Base-by-base conservation (phyloP, 2,888 invertebrate genomes). In the Rhopalosiphum nymphaeae region DNA sequence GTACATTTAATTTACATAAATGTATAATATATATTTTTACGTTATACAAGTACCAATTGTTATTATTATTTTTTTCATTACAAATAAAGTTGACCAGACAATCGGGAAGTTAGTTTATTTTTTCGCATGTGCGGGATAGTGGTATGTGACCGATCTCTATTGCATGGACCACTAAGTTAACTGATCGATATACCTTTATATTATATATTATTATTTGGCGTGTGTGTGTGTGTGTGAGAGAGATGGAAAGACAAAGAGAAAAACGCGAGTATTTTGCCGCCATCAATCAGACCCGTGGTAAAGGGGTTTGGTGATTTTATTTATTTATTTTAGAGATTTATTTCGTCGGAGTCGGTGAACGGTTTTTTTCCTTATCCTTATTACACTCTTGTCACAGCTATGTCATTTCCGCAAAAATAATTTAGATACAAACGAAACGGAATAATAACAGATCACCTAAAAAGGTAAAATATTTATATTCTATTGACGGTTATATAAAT, bases 271-370 rank as follows among this genome's bases (percentile, higher is more conserved):
- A n/a, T 13, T 67, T n/a, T 11, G 44, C 44, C 29, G 56, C 57
- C 57, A 61, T 86, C 57, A 46, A 86, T 86, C 91, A 91, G 42
- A 53, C 42, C 16, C 25, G 36, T 25, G 46, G 86, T 86, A 44
- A 25, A 67, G n/a, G 67, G 86, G n/a, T 53, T 57, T 36, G 25
- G 57, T 10, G 7, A 36, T 36, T 86, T 57, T 56, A 57, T 85
- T 85, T 16, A 26, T 44, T 49, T 16, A 53, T 91, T 78, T n/a
- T 67, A n/a, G 53, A 56, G 56, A 91, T 91, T 91, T 91, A 56
- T 91, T 56, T 91, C 21, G 13, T 56, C 21, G 67, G 42, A 53
- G 10, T 29, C 29, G 26, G 78, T 26, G 42, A 89, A 44, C 0
- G 53, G 16, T 26, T 85, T 42, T 84, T 91, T 53, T 42, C 1